phyloP scores from a whole-genome alignment of 37 sponge, comb jelly and placozoan genomes.

The Haliclona indistincta region DNA sequence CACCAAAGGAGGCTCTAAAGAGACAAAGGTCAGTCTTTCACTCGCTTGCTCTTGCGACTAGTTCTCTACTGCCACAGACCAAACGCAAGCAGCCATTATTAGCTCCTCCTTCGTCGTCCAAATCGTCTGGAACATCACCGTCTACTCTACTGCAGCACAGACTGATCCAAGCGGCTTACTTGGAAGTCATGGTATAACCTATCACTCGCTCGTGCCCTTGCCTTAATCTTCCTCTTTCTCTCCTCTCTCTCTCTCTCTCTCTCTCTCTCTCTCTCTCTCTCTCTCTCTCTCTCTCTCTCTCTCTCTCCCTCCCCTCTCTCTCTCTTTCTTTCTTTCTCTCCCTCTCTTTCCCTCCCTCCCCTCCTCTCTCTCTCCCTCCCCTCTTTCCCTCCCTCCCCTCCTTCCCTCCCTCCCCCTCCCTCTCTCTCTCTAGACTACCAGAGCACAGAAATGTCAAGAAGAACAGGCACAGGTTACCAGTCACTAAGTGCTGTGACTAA shows the following conservation, averaged over 20 bases:
- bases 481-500: background rate
- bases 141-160: too few relatives aligned
- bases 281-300: slow-evolving; percentile 1
- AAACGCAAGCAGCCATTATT: too few relatives aligned
- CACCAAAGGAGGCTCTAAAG: too few relatives aligned
- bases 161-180: too few relatives aligned
- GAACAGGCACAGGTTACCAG: background rate
- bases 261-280: slow-evolving; percentile 10
- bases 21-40: too few relatives aligned
- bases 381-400: background rate
- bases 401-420: background rate
- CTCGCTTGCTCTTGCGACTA: too few relatives aligned
- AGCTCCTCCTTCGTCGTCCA: too few relatives aligned
- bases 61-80: too few relatives aligned
- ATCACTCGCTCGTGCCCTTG: too few relatives aligned
- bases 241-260: slow-evolving; percentile 7
- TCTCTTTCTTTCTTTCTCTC: background rate
- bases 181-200: too few relatives aligned
- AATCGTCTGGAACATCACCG: too few relatives aligned
- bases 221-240: background rate
- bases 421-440: too few relatives aligned
- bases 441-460: background rate
- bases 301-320: background rate
- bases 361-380: background rate
- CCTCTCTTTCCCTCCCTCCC: background rate